Conservation (phyloP, 1,140 invertebrate genomes). For the Diabrotica virgifera region DNA sequence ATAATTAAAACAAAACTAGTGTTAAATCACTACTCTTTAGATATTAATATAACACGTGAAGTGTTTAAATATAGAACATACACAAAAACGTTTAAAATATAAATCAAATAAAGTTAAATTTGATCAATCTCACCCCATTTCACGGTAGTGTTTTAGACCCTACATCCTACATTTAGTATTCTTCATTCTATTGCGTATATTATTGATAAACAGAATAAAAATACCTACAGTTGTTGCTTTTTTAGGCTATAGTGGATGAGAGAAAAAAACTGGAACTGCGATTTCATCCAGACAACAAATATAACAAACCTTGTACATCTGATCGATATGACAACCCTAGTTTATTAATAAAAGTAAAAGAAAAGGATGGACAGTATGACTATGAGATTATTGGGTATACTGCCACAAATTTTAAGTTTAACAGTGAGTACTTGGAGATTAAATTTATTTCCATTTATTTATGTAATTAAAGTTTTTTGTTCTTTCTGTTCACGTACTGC, state of each 20-base stretch:
- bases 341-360: constrained; percentile 70
- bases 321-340: constrained; percentile 64
- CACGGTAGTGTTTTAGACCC: neutral
- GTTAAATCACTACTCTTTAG: too few relatives aligned
- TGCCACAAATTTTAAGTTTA: constrained; percentile 69
- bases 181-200: too few relatives aligned
- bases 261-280: constrained; percentile 67
- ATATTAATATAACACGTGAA: too few relatives aligned
- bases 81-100: too few relatives aligned
- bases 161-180: constrained; percentile 31
- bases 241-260: constrained; percentile 36
- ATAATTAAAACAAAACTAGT: too few relatives aligned
- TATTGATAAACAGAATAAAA: too few relatives aligned
- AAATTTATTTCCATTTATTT: too few relatives aligned
- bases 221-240: constrained; percentile 22
- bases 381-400: constrained; percentile 66
- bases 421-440: constrained; percentile 54
- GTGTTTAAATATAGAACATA: too few relatives aligned
- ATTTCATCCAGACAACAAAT: constrained; percentile 83
- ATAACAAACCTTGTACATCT: constrained; percentile 74
- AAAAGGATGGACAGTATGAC: constrained; percentile 32
- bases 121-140: too few relatives aligned
- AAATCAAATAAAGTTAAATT: too few relatives aligned
- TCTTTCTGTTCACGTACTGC: too few relatives aligned
- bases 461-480: too few relatives aligned